Percentiles rank a stretch among this genome's conserved stretches.
phyloP scores from a whole-genome alignment of 2,113 vertebrate genomes.

The Entelurus aequoreus region DNA sequence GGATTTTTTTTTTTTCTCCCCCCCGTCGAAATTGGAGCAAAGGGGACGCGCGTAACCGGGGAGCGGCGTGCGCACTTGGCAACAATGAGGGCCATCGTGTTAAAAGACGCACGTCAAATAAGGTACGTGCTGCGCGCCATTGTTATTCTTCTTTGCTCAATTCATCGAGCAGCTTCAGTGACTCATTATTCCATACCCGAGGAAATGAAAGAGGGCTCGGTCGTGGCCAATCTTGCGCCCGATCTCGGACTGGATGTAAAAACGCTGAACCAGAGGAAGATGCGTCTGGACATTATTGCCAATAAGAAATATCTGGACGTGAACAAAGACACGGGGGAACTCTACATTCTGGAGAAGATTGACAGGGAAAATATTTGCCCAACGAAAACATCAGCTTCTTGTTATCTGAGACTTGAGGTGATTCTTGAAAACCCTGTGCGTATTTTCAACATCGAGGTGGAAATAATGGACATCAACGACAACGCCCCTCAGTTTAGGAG shows the following conservation, averaged over 20 bases:
- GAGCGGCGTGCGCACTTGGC: not conserved
- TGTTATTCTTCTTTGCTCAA: not conserved
- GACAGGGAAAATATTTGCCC: constrained; percentile 66
- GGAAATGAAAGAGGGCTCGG: constrained; percentile 72
- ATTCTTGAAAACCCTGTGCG: constrained; percentile 64
- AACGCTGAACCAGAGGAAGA: constrained; percentile 52
- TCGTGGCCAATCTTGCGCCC: constrained; percentile 69
- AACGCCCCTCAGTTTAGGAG: constrained; percentile 62
- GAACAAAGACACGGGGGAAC: constrained; percentile 71
- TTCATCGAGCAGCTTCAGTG: constrained; percentile 2
- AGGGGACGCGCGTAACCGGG: not conserved
- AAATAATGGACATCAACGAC: constrained; percentile 64
- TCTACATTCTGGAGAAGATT: constrained; percentile 68
- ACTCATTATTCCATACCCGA: constrained; percentile 69
- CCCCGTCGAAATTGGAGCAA: no score
- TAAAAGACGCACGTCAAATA: not conserved
- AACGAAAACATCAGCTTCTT: constrained; percentile 21
- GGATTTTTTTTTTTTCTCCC: not conserved
- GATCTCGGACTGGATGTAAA: constrained; percentile 68
- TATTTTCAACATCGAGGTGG: constrained; percentile 70
- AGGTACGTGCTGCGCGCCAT: constrained; percentile 18
- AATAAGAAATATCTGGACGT: constrained; percentile 15
- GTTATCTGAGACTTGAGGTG: constrained; percentile 68
- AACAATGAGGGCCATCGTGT: not conserved
- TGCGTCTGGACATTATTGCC: constrained; percentile 42